A percentile compares a stretch with the other conserved stretches of the same genome.
Evolutionary conservation across 1,140 invertebrate genomes (phyloP).

Genomic region (Mya arenaria): DNA sequence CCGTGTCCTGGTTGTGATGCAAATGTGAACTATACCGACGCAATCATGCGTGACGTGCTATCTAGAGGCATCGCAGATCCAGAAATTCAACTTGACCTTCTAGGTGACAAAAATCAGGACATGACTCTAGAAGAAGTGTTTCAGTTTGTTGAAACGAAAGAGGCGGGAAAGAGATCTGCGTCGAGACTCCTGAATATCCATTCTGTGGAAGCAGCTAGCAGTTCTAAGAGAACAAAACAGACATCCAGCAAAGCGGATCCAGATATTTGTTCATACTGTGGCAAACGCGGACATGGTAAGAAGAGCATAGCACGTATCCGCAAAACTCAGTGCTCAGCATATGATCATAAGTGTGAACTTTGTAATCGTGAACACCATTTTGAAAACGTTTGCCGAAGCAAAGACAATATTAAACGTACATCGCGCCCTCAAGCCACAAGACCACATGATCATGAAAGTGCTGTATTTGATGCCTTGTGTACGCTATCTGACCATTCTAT

Average conservation of each 20-base stretch:
- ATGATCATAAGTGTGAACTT: slow-evolving; percentile 27
- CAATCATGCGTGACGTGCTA: slow-evolving; percentile 45
- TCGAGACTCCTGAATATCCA: not conserved
- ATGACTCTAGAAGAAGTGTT: slow-evolving; percentile 52
- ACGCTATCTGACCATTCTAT: too few species aligned
- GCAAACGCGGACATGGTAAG: not conserved
- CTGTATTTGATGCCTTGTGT: too few species aligned
- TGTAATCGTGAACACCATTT: slow-evolving; percentile 17
- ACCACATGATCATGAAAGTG: not conserved
- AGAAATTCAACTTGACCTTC: slow-evolving; percentile 56
- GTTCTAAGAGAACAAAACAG: not conserved
- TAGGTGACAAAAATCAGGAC: slow-evolving; percentile 50
- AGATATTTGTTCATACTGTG: not conserved
- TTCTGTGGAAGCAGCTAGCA: slow-evolving; percentile 13
- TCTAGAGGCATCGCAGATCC: slow-evolving; percentile 7
- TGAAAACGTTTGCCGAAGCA: slow-evolving; percentile 22
- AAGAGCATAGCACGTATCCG: not conserved
- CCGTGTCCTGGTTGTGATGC: slow-evolving; percentile 38
- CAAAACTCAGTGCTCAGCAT: slow-evolving; percentile 25
- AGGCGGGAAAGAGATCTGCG: slow-evolving; percentile 26
- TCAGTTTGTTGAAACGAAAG: slow-evolving; percentile 23
- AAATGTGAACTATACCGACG: slow-evolving; percentile 51
- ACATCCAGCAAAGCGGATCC: not conserved
- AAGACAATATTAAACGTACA: not conserved
- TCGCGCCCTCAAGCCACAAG: not conserved